These are phyloP conservation scores for Thymelicus lineola DNA, from an alignment of 2,888 invertebrate genomes.

Conservation along the genomic window DNA sequence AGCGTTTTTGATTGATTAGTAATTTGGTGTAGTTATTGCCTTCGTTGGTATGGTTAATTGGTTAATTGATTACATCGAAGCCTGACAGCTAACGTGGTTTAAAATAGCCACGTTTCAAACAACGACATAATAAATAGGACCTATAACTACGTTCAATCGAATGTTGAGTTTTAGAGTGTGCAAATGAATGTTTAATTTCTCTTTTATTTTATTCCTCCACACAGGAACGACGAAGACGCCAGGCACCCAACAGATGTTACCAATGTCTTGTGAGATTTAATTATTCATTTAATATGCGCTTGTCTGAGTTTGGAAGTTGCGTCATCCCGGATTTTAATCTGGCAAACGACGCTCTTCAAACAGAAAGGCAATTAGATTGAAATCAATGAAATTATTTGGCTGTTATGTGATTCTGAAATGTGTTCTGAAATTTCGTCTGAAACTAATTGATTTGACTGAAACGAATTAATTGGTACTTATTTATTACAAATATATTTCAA, in stretches of 20 bases:
- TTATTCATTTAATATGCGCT: constrained; percentile 30
- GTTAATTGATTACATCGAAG: no score
- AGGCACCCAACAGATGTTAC: constrained; percentile 18
- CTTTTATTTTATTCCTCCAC: background rate
- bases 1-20: no score
- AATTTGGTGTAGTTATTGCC: no score
- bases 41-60: no score
- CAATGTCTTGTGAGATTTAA: constrained; percentile 23
- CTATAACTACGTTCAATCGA: background rate
- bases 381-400: background rate
- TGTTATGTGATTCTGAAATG: background rate
- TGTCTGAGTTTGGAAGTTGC: constrained; percentile 13
- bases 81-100: no score
- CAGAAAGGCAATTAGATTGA: constrained; percentile 1
- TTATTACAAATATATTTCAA: no score
- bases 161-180: background rate
- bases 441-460: background rate
- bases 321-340: constrained; percentile 24
- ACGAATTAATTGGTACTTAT: background rate
- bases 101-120: no score
- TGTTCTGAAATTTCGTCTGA: background rate
- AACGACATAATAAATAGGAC: no score
- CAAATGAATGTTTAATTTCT: background rate
- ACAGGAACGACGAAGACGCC: background rate
- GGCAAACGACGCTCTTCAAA: background rate